Evolutionary conservation across 2,797 vertebrate genomes (phyloP), one percentile per base, ranked within the genome.

Genomic region (Anguilla obscura): DNA sequence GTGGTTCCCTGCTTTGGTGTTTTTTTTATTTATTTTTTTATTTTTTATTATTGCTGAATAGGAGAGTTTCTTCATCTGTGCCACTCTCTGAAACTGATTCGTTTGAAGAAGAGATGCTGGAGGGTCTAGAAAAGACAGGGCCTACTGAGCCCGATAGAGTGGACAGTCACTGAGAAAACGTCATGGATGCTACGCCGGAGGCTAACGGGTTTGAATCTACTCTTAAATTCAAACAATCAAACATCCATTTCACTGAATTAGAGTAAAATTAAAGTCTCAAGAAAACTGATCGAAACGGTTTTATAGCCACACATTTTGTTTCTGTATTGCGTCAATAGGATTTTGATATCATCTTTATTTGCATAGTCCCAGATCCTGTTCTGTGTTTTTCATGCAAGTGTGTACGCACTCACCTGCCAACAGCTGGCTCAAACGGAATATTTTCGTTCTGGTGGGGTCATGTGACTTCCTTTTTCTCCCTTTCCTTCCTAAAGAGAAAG

Each of bases 401-500:
- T 16, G 71, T 33, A 1, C 3, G 8, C 30, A 36, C 30, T 1
- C 30, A 76, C 30, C 14, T 3, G 14, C 33, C 71, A 16, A 45
- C 74, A 79, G 74, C 74, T 79, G 74, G 30, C 69, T 76, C 30
- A 79, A 45, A 45, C 9, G 74, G 74, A 79, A 79, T 45, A 8
- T 79, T 79, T 79, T 16, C 40, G 16, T 16, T 79, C 74, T 79
- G 74, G 16, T 16, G 10, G 18, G 74, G 74, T 69, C 33, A 40
- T 45, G 14, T 40, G 74, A 79, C 33, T 79, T 79, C 74, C 74
- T 0, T 7, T 79, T 79, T 0, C 33, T 79, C 33, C 33, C 14
- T 45, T 79, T 45, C 74, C 74, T 79, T 79, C 74, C 74, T 79
- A 16, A 3, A 18, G 74, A 45, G 74, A 79, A 16, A 79, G 6